Base-by-base conservation (phyloP, 2,797 vertebrate genomes). In the Antennarius maculatus region DNA sequence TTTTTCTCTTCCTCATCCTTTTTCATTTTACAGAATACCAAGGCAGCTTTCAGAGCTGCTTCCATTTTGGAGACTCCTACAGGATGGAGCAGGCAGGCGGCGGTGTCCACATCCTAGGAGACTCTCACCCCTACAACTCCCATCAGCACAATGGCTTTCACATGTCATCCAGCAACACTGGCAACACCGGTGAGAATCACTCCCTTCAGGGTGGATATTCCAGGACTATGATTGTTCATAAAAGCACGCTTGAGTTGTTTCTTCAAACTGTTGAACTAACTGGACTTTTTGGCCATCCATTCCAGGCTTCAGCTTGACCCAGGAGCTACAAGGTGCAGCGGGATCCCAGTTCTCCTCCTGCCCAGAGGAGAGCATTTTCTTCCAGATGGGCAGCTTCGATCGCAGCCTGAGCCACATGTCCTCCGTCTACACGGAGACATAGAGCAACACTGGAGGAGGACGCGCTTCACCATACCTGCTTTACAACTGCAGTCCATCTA, bases 21-120 rank as follows among this genome's bases (percentile, higher is more conserved):
- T 29, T 60, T 79, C 39, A 14, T 61, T 67, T 80, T 69, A 45
- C 90, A 99, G 97, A 97, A 91, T 98, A 98, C 93, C 96, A 98
- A 87, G 97, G 96, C 87, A 98, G 95, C 86, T 98, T 98, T 88
- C 96, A 97, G 81, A 97, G 95, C 84, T 96, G 95, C 91, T 97
- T 98, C 89, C 95, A 98, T 86, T 98, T 97, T 0, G 93, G 95
- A 29, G 96, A 99, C 82, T 95, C 94, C 77, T 99, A 96, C 93
- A 94, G 96, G 91, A 91, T 94, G 73, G 97, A 97, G 77, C 94
- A 95, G 76, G 83, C 93, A 61, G 89, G 94, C 70, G 77, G 90
- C 42, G 88, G 91, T 1, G 91, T 95, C 51, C 92, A 93, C 46
- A 74, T 95, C 82, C 82, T 94, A 0, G 92, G 89, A 68, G 96